Percentiles rank a stretch among this genome's conserved stretches.
phyloP scores from a whole-genome alignment of 53 echinoderm and acorn worm species.

The Echinometra lucunter region DNA sequence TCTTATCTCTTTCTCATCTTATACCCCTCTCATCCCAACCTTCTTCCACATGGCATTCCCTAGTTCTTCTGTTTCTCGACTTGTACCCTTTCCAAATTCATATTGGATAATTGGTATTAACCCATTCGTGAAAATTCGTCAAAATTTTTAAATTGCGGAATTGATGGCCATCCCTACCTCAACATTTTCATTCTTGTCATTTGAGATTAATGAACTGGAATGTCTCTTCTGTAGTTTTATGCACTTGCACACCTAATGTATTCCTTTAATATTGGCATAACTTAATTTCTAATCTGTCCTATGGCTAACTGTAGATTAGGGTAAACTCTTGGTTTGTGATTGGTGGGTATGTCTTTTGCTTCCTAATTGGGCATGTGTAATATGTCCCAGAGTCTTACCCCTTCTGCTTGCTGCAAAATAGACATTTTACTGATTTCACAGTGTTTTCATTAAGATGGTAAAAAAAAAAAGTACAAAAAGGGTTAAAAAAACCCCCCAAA shows the following conservation, averaged over 20 bases:
- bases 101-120: neutral
- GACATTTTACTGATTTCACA: neutral
- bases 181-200: neutral
- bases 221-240: neutral
- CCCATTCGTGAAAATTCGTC: too few species aligned
- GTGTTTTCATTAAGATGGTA: neutral
- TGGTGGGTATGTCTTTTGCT: slow-evolving; percentile 60
- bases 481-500: too few species aligned
- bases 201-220: neutral
- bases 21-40: neutral
- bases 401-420: neutral
- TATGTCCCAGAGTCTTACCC: neutral
- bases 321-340: slow-evolving; percentile 62
- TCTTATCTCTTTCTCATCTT: neutral
- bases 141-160: neutral
- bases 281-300: neutral
- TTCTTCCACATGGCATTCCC: neutral
- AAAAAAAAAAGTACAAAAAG: too few species aligned
- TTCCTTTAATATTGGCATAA: neutral
- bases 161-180: neutral
- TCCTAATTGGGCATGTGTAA: neutral
- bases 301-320: neutral
- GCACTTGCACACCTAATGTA: neutral
- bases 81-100: neutral
- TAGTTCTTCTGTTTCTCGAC: neutral